phyloP scores from a whole-genome alignment of 2,888 invertebrate species.

The Drosophila nigricruria region DNA sequence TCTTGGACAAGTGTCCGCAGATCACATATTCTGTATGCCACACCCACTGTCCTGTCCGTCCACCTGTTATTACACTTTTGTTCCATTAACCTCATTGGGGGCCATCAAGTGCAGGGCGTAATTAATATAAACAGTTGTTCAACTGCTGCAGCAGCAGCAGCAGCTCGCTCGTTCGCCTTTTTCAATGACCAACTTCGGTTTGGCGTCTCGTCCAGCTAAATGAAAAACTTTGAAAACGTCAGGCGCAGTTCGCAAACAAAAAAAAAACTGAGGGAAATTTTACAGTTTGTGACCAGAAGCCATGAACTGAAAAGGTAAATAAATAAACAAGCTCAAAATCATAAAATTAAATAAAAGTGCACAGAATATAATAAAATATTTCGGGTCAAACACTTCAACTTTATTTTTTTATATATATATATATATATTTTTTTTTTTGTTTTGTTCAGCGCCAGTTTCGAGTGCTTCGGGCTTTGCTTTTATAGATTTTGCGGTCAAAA shows the following conservation, averaged over 20 bases:
- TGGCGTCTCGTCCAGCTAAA: slow-evolving; percentile 16
- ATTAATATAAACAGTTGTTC: slow-evolving; percentile 43
- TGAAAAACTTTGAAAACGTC: slow-evolving; percentile 51
- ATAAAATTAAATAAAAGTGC: slow-evolving; percentile 38
- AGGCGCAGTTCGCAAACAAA: slow-evolving; percentile 25
- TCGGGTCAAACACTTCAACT: slow-evolving; percentile 59
- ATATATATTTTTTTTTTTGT: slow-evolving; percentile 13
- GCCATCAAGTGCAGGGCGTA: slow-evolving; percentile 28
- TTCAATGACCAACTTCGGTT: slow-evolving; percentile 9
- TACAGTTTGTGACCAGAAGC: slow-evolving; percentile 27
- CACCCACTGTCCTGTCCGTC: background rate
- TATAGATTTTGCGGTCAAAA: slow-evolving; percentile 65
- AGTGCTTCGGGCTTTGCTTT: slow-evolving; percentile 18
- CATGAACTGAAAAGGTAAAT: slow-evolving; percentile 28
- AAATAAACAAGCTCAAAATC: slow-evolving; percentile 42
- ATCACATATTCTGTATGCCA: slow-evolving; percentile 1
- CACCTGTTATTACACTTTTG: slow-evolving; percentile 4
- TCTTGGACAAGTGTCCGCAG: slow-evolving; percentile 25
- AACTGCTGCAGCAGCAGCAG: slow-evolving; percentile 17
- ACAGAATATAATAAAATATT: slow-evolving; percentile 46
- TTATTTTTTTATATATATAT: too few species aligned
- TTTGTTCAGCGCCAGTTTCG: slow-evolving; percentile 20
- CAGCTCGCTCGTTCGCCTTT: background rate
- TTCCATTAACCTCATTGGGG: slow-evolving; percentile 23
- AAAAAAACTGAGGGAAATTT: slow-evolving; percentile 18